Conservation (phyloP, 2,797 vertebrate species). For the Coreius guichenoti region DNA sequence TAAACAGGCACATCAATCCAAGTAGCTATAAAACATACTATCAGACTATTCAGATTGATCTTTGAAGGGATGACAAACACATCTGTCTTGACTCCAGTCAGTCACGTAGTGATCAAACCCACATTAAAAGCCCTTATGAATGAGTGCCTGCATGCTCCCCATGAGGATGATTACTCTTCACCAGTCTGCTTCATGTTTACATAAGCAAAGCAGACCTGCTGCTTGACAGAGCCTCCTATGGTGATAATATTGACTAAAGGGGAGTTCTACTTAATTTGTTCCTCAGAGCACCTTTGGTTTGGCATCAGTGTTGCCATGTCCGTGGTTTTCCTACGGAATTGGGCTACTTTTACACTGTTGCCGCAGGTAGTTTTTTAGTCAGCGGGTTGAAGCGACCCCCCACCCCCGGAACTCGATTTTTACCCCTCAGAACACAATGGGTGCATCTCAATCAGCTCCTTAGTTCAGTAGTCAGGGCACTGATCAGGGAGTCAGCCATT, state of each 20-base stretch:
- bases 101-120: background rate
- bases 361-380: background rate
- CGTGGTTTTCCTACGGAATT: background rate
- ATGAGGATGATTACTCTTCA: constrained; percentile 12
- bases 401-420: no score
- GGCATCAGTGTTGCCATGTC: background rate
- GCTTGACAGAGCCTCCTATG: constrained; percentile 35
- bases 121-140: constrained; percentile 4
- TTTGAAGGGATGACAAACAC: background rate
- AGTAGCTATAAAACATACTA: background rate
- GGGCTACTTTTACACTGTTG: background rate
- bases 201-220: constrained; percentile 28
- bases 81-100: background rate
- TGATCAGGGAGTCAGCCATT: no score
- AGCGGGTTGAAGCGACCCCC: background rate
- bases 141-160: constrained; percentile 12
- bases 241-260: constrained; percentile 35
- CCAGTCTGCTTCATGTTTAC: constrained; percentile 19
- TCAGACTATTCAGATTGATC: constrained; percentile 9
- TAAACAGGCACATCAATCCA: background rate
- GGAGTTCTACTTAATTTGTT: constrained; percentile 11
- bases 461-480: no score
- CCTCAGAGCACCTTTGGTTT: constrained; percentile 13
- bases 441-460: no score
- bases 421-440: no score